A percentile compares a stretch with the other conserved stretches of the same genome.
Conservation (phyloP, 35 echinoderm and acorn worm genomes). For the Hemicentrotus pulcherrimus region DNA sequence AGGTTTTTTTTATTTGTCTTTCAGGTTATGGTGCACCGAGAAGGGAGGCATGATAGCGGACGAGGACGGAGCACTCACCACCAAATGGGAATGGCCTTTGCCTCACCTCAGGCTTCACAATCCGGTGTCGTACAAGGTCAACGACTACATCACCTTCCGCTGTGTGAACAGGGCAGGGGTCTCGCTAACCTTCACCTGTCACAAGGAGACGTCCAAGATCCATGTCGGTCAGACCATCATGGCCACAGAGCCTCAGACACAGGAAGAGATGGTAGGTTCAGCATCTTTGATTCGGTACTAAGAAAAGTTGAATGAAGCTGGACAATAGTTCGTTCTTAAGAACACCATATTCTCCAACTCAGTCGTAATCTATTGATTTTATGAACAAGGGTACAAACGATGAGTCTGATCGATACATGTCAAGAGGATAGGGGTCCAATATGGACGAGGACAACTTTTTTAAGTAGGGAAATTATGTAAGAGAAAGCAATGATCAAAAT, state of each 20-base stretch:
- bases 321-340: neutral
- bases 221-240: constrained; percentile 78
- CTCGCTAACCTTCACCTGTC: constrained; percentile 65
- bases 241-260: constrained; percentile 75
- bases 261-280: constrained; percentile 86
- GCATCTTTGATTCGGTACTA: neutral
- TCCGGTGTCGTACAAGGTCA: constrained; percentile 68
- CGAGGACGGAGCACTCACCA: constrained; percentile 62
- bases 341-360: neutral
- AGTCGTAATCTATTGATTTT: neutral
- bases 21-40: constrained; percentile 85
- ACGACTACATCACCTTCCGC: constrained; percentile 69
- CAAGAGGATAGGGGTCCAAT: too few relatives aligned
- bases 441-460: too few relatives aligned
- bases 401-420: too few relatives aligned
- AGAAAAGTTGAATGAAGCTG: neutral
- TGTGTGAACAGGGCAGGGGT: constrained; percentile 81
- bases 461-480: neutral
- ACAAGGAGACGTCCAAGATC: constrained; percentile 82
- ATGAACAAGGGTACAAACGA: too few relatives aligned
- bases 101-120: constrained; percentile 74
- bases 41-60: constrained; percentile 80
- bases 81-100: constrained; percentile 79
- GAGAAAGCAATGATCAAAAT: too few relatives aligned
- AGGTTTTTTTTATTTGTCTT: neutral